These are phyloP conservation scores for Drosophila fungiperda DNA, from an alignment of 2,888 invertebrate genomes.

Conservation along the genomic window DNA sequence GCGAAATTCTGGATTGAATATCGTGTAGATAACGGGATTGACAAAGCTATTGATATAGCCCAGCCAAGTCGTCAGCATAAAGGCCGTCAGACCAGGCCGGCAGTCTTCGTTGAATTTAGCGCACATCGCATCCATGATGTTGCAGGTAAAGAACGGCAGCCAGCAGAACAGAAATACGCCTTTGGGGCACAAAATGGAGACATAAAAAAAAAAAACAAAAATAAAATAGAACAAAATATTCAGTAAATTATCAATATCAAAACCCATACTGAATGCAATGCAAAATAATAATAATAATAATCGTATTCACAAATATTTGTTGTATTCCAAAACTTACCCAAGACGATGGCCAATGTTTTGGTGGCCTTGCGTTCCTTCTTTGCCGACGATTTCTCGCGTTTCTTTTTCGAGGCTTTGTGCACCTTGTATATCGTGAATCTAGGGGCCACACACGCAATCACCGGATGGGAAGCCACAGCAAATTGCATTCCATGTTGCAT, in stretches of 20 bases:
- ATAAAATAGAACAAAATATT: slow-evolving; percentile 3
- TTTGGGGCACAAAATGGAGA: slow-evolving; percentile 85
- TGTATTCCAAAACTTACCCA: slow-evolving; percentile 90
- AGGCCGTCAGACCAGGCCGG: slow-evolving; percentile 94
- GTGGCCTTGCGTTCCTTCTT: slow-evolving; percentile 99
- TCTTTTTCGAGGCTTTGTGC: slow-evolving; percentile 97
- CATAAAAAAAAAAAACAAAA: neutral
- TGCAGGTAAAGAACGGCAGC: slow-evolving; percentile 99
- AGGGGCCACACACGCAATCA: slow-evolving; percentile 36
- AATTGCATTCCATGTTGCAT: slow-evolving; percentile 47
- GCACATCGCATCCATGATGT: slow-evolving; percentile 98
- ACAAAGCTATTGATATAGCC: slow-evolving; percentile 98
- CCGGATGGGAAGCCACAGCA: slow-evolving; percentile 49
- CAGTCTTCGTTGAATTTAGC: slow-evolving; percentile 92
- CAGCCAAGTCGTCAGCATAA: slow-evolving; percentile 98
- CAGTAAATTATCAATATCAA: neutral
- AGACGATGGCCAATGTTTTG: slow-evolving; percentile 98
- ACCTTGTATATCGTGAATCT: slow-evolving; percentile 97
- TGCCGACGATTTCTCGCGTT: slow-evolving; percentile 96
- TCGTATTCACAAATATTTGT: neutral
- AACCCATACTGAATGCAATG: neutral
- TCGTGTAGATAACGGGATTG: slow-evolving; percentile 97
- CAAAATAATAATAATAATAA: neutral
- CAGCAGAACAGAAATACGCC: slow-evolving; percentile 99
- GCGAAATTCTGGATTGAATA: slow-evolving; percentile 98